phyloP scores from a whole-genome alignment of 2,888 invertebrate species.

The Himalopsyche anomala region DNA sequence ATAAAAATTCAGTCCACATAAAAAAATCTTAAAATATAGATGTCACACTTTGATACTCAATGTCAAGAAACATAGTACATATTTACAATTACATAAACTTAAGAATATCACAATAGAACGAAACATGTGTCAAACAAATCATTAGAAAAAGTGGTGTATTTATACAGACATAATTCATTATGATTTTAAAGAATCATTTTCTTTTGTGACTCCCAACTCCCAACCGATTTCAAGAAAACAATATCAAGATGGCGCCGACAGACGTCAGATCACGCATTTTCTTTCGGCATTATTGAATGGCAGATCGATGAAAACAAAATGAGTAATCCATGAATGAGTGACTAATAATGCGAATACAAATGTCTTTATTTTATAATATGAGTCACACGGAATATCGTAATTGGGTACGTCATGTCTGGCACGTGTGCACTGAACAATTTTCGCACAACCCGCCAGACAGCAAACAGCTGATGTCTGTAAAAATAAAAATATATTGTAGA shows the following conservation, averaged over 20 bases:
- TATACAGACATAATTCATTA: too few species aligned
- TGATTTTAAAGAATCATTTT: too few species aligned
- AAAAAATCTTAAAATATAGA: too few species aligned
- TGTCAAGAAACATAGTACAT: too few species aligned
- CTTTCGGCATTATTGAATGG: not conserved
- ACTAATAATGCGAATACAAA: not conserved
- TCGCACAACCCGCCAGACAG: not conserved
- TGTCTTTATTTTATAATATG: not conserved
- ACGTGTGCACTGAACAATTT: not conserved
- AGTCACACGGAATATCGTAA: not conserved
- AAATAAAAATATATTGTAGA: not conserved
- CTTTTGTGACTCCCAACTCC: too few species aligned
- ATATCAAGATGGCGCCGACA: not conserved
- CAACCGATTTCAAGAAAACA: not conserved
- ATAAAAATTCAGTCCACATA: too few species aligned
- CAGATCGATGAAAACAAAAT: slow-evolving; percentile 5
- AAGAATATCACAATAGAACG: too few species aligned
- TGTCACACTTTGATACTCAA: too few species aligned
- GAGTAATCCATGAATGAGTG: not conserved
- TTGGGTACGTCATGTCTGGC: not conserved
- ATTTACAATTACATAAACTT: too few species aligned
- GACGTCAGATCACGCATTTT: not conserved
- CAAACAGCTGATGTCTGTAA: not conserved
- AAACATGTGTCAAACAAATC: too few species aligned
- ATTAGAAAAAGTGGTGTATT: too few species aligned